phyloP scores from a whole-genome alignment of 2,113 vertebrate genomes.

The Actenoides hombroni region DNA sequence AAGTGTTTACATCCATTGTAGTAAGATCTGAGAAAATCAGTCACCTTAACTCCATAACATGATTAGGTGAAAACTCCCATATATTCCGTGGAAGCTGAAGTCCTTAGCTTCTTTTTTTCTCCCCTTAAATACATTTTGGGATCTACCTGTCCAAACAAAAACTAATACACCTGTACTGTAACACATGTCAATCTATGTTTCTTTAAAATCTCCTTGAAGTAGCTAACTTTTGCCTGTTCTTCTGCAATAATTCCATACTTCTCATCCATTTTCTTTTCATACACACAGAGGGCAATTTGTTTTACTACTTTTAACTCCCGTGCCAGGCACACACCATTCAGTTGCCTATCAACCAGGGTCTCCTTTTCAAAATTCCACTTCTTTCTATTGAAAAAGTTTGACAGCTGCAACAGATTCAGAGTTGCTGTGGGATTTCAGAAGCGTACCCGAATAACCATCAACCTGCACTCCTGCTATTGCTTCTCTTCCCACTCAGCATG shows the following conservation, averaged over 20 bases:
- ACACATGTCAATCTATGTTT: too few relatives aligned
- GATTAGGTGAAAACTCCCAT: rapidly evolving
- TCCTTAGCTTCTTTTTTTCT: background rate
- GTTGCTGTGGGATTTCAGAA: background rate
- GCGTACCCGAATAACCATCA: background rate
- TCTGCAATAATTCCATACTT: background rate
- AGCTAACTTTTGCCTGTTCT: background rate
- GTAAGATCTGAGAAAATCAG: background rate
- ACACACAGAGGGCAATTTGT: background rate
- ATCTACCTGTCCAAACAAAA: background rate
- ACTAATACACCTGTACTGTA: background rate
- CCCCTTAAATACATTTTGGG: background rate
- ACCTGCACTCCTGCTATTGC: background rate
- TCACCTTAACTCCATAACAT: rapidly evolving
- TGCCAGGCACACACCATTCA: background rate
- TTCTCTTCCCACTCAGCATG: background rate
- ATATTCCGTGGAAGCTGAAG: background rate
- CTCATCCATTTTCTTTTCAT: rapidly evolving
- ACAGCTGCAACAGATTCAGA: background rate
- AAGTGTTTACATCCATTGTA: background rate
- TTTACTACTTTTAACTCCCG: background rate
- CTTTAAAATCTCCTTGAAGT: background rate
- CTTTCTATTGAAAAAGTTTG: background rate
- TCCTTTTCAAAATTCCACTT: background rate
- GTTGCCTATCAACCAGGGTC: background rate